These are phyloP conservation scores for Apamea monoglypha DNA, from an alignment of 2,888 invertebrate genomes.

Conservation along the genomic window DNA sequence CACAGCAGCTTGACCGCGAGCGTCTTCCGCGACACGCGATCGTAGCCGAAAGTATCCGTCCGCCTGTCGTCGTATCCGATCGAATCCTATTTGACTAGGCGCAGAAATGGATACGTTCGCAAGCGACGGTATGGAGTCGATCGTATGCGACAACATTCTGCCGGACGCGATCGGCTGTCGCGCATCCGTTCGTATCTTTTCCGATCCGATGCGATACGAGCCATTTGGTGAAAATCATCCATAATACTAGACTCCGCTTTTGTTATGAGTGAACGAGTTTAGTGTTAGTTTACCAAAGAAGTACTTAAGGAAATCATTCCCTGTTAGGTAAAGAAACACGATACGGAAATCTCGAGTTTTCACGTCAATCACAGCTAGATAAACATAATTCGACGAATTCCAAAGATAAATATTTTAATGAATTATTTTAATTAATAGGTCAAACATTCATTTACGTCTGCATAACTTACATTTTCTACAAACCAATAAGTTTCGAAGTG, in stretches of 20 bases:
- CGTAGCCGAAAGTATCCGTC: no score
- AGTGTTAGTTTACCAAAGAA: neutral
- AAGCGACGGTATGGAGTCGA: no score
- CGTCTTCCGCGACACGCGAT: no score
- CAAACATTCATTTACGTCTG: neutral
- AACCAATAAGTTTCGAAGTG: neutral
- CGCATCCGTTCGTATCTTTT: no score
- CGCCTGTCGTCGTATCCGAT: no score
- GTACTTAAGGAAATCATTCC: neutral
- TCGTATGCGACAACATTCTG: no score
- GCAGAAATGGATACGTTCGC: no score
- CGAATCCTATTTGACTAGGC: no score
- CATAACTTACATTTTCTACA: slow-evolving; percentile 5
- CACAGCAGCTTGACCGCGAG: no score
- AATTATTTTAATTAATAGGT: slow-evolving; percentile 5
- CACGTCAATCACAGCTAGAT: neutral
- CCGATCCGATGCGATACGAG: no score
- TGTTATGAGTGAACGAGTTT: neutral
- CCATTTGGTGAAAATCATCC: no score
- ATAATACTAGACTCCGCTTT: neutral
- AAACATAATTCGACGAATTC: neutral
- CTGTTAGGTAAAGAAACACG: neutral
- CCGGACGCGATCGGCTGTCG: no score
- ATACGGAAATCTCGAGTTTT: neutral
- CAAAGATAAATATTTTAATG: neutral